Evolutionary conservation across 2,113 vertebrate genomes (phyloP).

Genomic region (Scalopus aquaticus): DNA sequence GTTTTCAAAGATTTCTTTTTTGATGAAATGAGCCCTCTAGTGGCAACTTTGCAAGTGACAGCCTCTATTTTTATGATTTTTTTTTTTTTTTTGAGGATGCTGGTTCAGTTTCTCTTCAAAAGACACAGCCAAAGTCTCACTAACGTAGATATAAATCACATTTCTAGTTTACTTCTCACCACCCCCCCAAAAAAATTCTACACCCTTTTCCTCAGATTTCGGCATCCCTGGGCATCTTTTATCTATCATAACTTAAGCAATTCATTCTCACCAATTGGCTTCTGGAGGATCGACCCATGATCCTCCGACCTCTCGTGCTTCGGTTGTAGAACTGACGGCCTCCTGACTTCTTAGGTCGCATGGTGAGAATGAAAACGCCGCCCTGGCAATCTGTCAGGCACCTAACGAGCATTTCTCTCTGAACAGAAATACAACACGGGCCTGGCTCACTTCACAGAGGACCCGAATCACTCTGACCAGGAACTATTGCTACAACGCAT

Average conservation of each 20-base stretch:
- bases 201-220: background rate
- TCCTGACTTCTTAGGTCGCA: accelerated
- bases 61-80: background rate
- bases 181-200: background rate
- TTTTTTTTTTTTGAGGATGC: accelerated
- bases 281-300: background rate
- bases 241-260: accelerated
- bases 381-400: accelerated
- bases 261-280: background rate
- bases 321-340: background rate
- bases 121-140: too few species aligned
- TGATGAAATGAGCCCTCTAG: constrained; percentile 79
- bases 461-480: background rate
- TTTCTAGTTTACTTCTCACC: background rate
- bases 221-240: background rate
- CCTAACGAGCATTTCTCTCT: background rate
- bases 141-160: background rate
- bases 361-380: accelerated
- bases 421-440: background rate
- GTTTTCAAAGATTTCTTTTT: constrained; percentile 45
- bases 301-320: accelerated
- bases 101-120: background rate
- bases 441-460: too few species aligned
- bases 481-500: background rate
- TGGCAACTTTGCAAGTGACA: constrained; percentile 69